Conservation (phyloP, 2,797 vertebrate genomes). For the Pelochelys cantorii region DNA sequence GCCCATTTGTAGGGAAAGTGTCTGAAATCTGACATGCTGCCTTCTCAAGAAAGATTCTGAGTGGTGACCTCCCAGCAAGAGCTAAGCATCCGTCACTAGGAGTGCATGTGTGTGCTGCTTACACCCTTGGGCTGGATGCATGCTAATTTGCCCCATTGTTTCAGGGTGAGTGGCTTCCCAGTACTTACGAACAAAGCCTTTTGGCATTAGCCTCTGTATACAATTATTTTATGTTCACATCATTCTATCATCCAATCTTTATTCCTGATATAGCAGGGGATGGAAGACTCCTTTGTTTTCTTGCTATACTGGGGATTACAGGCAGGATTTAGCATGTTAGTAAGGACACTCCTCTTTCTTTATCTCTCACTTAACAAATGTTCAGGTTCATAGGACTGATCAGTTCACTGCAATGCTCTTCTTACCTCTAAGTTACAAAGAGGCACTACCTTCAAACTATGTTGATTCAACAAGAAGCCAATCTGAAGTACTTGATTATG, state of each 20-base stretch:
- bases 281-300: constrained; percentile 73
- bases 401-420: constrained; percentile 38
- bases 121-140: constrained; percentile 81
- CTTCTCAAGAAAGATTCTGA: constrained; percentile 81
- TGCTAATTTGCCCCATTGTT: constrained; percentile 90
- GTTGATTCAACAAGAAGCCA: constrained; percentile 6
- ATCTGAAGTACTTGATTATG: not conserved
- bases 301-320: constrained; percentile 70
- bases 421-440: constrained; percentile 42
- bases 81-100: constrained; percentile 82
- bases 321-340: constrained; percentile 71
- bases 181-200: constrained; percentile 87
- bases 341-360: constrained; percentile 72
- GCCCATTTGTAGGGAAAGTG: constrained; percentile 78
- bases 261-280: constrained; percentile 66
- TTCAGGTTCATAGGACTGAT: constrained; percentile 49
- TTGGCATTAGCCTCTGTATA: constrained; percentile 79
- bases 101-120: constrained; percentile 61
- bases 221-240: constrained; percentile 84
- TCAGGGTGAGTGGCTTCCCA: constrained; percentile 89
- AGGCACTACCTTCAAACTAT: not conserved
- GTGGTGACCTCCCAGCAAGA: constrained; percentile 84
- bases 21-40: constrained; percentile 82
- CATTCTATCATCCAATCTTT: constrained; percentile 77
- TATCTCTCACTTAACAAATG: constrained; percentile 72